Conservation (phyloP, 1,140 invertebrate genomes). For the Hypsibius dujardini region DNA sequence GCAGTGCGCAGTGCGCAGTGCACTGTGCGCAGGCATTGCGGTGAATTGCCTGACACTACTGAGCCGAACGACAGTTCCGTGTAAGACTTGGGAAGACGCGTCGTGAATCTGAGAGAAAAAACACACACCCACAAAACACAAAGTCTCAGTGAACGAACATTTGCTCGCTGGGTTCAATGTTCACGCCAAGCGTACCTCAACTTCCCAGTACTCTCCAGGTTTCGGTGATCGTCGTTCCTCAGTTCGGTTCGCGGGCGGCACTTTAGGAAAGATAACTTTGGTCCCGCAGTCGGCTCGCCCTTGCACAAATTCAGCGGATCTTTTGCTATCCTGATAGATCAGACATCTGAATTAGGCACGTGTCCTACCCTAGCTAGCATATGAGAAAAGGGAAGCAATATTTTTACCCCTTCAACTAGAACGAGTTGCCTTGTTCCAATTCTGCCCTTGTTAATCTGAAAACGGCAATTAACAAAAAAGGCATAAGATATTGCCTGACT, state of each 20-base stretch:
- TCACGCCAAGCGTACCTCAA: conserved; percentile 38
- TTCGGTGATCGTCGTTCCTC: conserved; percentile 28
- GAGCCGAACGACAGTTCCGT: too few species aligned
- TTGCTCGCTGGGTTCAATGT: too few species aligned
- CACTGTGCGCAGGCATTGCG: too few species aligned
- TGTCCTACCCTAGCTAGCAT: too few species aligned
- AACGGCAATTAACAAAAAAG: not conserved
- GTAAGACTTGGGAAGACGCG: too few species aligned
- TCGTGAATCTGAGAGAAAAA: not conserved
- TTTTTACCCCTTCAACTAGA: conserved; percentile 58
- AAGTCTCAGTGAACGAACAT: too few species aligned
- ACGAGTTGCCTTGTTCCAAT: conserved; percentile 56
- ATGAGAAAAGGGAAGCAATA: conserved; percentile 20
- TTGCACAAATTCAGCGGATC: conserved; percentile 43
- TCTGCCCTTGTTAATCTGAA: conserved; percentile 46
- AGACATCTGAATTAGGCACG: conserved; percentile 12
- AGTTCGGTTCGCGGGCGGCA: too few species aligned
- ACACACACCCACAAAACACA: too few species aligned
- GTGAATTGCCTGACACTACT: too few species aligned
- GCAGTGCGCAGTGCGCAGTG: too few species aligned
- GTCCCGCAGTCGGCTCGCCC: conserved; percentile 68
- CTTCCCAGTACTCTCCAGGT: conserved; percentile 62
- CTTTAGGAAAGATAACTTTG: conserved; percentile 53
- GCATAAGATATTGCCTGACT: too few species aligned
- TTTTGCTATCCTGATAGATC: conserved; percentile 41